These are phyloP conservation scores for Cyprinus carpio DNA, from an alignment of 2,113 vertebrate genomes.

Conservation along the genomic window DNA sequence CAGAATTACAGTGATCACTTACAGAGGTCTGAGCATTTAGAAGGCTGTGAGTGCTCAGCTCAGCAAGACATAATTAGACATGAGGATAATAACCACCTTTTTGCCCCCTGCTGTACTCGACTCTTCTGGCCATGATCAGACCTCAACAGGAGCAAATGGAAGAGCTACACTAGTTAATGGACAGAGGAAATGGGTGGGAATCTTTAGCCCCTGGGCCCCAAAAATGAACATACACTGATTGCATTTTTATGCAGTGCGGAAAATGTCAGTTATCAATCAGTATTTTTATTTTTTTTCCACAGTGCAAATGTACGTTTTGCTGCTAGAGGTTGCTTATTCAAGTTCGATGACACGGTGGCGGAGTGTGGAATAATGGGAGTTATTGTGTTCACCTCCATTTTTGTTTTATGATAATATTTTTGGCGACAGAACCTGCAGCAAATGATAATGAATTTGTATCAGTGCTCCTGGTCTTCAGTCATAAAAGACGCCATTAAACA, in stretches of 20 bases:
- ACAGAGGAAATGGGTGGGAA: neutral
- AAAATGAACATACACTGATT: neutral
- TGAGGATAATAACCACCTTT: constrained; percentile 27
- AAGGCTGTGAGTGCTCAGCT: neutral
- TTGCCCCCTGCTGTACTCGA: constrained; percentile 12
- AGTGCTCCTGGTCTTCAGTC: no score
- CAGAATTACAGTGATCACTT: constrained; percentile 53
- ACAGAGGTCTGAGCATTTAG: constrained; percentile 12
- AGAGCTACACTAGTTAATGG: neutral
- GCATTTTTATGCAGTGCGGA: neutral
- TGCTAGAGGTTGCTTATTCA: neutral
- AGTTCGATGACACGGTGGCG: no score
- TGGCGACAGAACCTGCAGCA: no score
- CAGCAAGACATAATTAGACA: constrained; percentile 39
- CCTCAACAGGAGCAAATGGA: neutral
- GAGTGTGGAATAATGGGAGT: no score
- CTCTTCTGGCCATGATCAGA: constrained; percentile 14
- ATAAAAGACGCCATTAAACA: no score
- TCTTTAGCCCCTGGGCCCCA: neutral
- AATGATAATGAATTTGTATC: neutral
- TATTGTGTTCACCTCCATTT: neutral
- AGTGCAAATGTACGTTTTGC: neutral
- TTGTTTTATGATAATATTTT: neutral
- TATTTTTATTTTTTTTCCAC: neutral
- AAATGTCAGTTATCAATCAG: neutral